Conservation (phyloP, 2,113 vertebrate species). For the Caranx ignobilis region DNA sequence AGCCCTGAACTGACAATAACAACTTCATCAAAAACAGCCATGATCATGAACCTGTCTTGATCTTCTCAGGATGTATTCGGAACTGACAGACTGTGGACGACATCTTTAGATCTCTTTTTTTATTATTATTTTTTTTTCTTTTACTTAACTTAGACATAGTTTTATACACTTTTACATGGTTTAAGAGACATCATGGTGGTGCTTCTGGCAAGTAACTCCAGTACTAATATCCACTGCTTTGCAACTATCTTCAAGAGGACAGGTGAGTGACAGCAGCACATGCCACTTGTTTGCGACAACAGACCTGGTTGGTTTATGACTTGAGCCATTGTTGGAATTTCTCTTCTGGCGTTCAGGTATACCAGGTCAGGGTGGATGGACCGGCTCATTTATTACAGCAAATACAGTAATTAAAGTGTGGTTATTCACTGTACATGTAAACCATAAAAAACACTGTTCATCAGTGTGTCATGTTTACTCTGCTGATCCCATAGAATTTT, state of each 20-base stretch:
- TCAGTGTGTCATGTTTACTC: conserved; percentile 11
- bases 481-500: background rate
- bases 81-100: background rate
- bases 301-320: conserved; percentile 27
- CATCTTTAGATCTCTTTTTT: background rate
- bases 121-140: background rate
- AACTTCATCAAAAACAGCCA: conserved; percentile 58
- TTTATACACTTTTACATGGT: conserved; percentile 17
- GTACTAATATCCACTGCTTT: conserved; percentile 63
- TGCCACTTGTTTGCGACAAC: background rate
- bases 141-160: conserved; percentile 10
- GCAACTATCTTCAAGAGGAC: conserved; percentile 66
- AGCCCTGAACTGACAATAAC: conserved; percentile 57
- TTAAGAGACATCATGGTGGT: conserved; percentile 64
- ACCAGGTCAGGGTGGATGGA: conserved; percentile 6
- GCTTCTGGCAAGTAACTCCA: conserved; percentile 59
- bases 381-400: background rate
- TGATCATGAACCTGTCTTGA: conserved; percentile 17
- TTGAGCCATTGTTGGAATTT: conserved; percentile 15
- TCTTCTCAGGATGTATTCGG: conserved; percentile 32
- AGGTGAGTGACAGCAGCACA: conserved; percentile 67
- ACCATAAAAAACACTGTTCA: conserved; percentile 29
- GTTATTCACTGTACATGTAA: background rate
- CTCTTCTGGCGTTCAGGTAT: conserved; percentile 18
- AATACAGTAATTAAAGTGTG: conserved; percentile 40